Evolutionary conservation across 2,888 invertebrate species (phyloP), one percentile per base, ranked within the genome.

Genomic region (Laothoe populi): DNA sequence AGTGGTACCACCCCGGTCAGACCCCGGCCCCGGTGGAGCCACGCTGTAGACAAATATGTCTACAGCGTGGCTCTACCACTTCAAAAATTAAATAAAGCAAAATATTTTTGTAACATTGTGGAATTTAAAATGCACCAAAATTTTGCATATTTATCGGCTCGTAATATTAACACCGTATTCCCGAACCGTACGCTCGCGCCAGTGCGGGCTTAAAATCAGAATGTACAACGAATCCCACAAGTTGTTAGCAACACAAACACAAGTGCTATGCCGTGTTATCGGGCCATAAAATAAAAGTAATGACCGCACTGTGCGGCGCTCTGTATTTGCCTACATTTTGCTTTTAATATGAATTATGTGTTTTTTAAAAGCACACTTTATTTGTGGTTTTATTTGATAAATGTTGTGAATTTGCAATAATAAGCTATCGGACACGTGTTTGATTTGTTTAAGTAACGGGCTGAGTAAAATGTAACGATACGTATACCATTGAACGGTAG

Each of bases 241-340:
- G 74, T 77, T 78, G 67, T 64, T 66, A 71, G 59, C 60, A 68
- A 60, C 48, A 72, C 66, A 62, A 64, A 59, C 71, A 73, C 76
- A 75, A 80, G 77, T 74, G 75, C 69, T 60, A 53, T 60, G 70
- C 72, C 70, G 75, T 75, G 83, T 83, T 82, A 79, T 75, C 82
- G 74, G 78, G 67, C 79, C 81, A 80, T 84, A 77, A 84, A 84
- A 81, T 77, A 76, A 79, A 80, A 80, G 74, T 83, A 79, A 84
- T 79, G 78, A 74, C 70, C 73, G 67, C 69, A 65, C 72, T 74
- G 77, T 65, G 75, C 70, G 67, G 77, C 69, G 66, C 65, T 67
- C 69, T 76, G 74, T 78, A 77, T 63, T 60, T 60, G 60, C 53
- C 21, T 60, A 38, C 53, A 48, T 48, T 49, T 35, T 26, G 53